Evolutionary conservation across 53 echinoderm and acorn worm genomes (phyloP).

Genomic region (Antedon mediterranea): DNA sequence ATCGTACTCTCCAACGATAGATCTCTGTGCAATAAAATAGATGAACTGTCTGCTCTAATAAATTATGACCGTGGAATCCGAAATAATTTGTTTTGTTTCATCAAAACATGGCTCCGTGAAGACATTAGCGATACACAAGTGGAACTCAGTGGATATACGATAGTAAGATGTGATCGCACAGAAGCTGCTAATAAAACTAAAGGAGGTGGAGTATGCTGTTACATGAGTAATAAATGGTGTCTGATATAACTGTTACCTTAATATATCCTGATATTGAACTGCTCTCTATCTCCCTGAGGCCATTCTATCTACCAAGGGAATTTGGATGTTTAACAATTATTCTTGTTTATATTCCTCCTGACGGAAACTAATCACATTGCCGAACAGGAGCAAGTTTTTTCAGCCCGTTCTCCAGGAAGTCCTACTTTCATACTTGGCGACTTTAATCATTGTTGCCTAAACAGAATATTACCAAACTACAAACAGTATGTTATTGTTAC

Average conservation of each 20-base stretch:
- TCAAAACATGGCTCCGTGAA: background rate
- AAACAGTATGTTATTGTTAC: background rate
- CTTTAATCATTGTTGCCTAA: slow-evolving; percentile 1
- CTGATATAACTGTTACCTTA: background rate
- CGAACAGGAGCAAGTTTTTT: background rate
- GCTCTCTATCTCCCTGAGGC: background rate
- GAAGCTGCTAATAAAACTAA: background rate
- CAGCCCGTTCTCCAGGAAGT: background rate
- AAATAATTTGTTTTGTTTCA: background rate
- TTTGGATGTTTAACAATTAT: background rate
- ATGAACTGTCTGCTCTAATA: background rate
- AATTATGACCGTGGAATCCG: background rate
- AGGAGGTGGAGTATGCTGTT: slow-evolving; percentile 1
- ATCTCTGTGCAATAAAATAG: background rate
- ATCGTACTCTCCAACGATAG: background rate
- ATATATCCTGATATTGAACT: slow-evolving; percentile 2
- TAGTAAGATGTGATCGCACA: background rate
- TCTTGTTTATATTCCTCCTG: background rate
- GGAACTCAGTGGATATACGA: background rate
- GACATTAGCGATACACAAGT: background rate
- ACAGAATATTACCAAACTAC: background rate
- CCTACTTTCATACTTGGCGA: background rate
- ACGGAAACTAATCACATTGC: background rate
- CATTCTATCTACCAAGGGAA: background rate
- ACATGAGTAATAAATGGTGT: background rate